These are phyloP conservation scores for Yponomeuta sedellus DNA, from an alignment of 2,888 invertebrate species.

Conservation along the genomic window DNA sequence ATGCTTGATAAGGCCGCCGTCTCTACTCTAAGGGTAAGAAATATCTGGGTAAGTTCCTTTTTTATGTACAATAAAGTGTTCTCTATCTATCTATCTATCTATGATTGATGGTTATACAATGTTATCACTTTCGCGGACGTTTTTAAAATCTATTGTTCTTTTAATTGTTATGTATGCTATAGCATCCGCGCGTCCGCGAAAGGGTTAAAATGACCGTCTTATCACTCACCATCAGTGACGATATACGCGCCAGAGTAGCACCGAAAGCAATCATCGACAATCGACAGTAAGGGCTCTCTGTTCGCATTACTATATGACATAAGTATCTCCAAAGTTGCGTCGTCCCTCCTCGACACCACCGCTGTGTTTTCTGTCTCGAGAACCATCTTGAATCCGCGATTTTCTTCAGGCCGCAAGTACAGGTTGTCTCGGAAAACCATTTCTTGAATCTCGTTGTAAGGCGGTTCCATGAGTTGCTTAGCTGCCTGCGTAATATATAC, in stretches of 20 bases:
- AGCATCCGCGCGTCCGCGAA: no score
- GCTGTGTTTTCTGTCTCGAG: slow-evolving; percentile 24
- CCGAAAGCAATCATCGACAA: slow-evolving; percentile 37
- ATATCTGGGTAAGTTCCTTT: no score
- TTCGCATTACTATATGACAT: slow-evolving; percentile 26
- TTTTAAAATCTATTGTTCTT: no score
- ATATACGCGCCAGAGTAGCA: slow-evolving; percentile 39
- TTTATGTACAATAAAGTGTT: no score
- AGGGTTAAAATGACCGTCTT: not conserved
- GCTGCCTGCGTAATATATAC: slow-evolving; percentile 34
- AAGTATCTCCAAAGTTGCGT: slow-evolving; percentile 31
- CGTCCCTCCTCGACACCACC: slow-evolving; percentile 33
- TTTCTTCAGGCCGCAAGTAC: not conserved
- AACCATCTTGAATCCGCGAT: slow-evolving; percentile 17
- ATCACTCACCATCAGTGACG: slow-evolving; percentile 32
- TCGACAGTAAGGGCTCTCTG: slow-evolving; percentile 32
- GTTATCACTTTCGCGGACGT: no score
- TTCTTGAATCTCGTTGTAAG: slow-evolving; percentile 25
- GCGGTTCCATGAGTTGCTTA: slow-evolving; percentile 25
- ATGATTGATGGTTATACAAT: no score
- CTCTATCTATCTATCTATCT: no score
- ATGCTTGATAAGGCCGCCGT: no score
- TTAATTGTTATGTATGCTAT: no score
- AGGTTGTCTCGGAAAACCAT: not conserved
- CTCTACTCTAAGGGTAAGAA: no score